phyloP scores from a whole-genome alignment of 2,888 invertebrate genomes.

The Melangyna quadrimaculata region DNA sequence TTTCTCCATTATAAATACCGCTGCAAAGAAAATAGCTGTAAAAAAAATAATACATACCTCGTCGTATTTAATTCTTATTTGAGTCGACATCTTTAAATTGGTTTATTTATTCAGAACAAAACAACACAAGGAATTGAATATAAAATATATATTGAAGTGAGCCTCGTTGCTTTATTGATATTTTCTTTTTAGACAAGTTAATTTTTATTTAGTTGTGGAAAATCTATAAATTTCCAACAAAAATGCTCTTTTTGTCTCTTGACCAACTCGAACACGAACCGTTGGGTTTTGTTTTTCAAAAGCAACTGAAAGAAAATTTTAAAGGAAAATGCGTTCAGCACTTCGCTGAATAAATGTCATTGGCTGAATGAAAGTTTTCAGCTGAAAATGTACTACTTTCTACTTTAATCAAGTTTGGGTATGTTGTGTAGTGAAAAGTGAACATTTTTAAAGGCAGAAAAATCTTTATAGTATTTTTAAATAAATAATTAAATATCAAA shows the following conservation, averaged over 20 bases:
- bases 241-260: constrained; percentile 59
- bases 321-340: constrained; percentile 63
- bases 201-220: constrained; percentile 23
- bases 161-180: constrained; percentile 38
- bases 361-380: constrained; percentile 51
- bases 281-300: constrained; percentile 77
- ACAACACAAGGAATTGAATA: constrained; percentile 34
- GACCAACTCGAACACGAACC: constrained; percentile 69
- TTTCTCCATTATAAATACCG: neutral
- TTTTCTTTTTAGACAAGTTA: neutral
- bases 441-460: neutral
- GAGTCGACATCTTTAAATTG: constrained; percentile 45
- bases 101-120: constrained; percentile 27
- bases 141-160: constrained; percentile 52
- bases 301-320: constrained; percentile 73
- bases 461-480: neutral
- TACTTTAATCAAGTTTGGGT: constrained; percentile 10
- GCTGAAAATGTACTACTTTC: constrained; percentile 38
- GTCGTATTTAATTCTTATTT: constrained; percentile 53
- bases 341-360: constrained; percentile 65
- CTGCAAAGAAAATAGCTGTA: constrained; percentile 39
- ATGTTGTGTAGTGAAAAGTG: neutral
- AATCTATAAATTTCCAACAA: constrained; percentile 22
- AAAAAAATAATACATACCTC: constrained; percentile 44
- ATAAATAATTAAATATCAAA: neutral